phyloP scores from a whole-genome alignment of 2,888 invertebrate genomes.

The Rhorus exstirpatorius region DNA sequence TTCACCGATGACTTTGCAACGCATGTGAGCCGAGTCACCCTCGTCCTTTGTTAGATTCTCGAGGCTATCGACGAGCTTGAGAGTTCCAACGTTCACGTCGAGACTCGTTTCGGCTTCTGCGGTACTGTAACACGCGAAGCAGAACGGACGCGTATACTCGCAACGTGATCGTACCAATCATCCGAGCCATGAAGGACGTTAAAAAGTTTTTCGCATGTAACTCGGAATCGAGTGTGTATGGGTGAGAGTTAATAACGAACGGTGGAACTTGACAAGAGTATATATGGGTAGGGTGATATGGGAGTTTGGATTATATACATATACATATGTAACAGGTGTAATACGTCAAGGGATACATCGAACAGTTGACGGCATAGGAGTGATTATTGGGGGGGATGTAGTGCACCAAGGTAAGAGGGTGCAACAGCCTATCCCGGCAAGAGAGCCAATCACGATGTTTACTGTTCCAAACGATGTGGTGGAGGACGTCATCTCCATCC shows the following conservation, averaged over 20 bases:
- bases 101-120: conserved; percentile 74
- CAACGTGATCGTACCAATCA: not conserved
- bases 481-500: conserved; percentile 34
- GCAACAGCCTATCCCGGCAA: conserved; percentile 66
- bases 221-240: conserved; percentile 29
- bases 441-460: conserved; percentile 69
- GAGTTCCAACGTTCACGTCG: conserved; percentile 84
- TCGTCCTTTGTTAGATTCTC: conserved; percentile 88
- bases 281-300: not conserved
- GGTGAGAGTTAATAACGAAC: conserved; percentile 1
- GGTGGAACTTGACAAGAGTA: conserved; percentile 3
- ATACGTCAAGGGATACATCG: not conserved
- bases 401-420: conserved; percentile 45
- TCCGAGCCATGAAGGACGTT: not conserved
- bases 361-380: conserved; percentile 11
- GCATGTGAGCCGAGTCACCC: conserved; percentile 88
- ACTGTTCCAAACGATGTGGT: conserved; percentile 62
- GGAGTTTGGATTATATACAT: not conserved
- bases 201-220: conserved; percentile 18
- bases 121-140: conserved; percentile 67
- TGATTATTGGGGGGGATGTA: conserved; percentile 37
- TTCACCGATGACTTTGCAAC: conserved; percentile 89
- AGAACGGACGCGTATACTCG: not conserved
- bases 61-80: conserved; percentile 87
- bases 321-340: not conserved